Base-by-base conservation (phyloP, 1,140 invertebrate genomes). In the Oedothorax gibbosus region DNA sequence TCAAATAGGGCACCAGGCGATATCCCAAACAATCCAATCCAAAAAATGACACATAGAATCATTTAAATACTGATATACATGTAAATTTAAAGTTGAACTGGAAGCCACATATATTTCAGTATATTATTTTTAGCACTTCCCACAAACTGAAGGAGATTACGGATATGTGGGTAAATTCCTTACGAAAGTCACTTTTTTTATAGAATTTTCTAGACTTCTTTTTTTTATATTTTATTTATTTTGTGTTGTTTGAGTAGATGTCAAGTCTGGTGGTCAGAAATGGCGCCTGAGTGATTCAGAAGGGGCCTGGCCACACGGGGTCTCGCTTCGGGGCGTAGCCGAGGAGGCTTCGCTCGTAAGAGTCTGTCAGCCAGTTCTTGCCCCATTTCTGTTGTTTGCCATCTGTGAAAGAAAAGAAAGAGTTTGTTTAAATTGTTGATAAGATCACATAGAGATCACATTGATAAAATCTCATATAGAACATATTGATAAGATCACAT, bases 81-180 rank as follows among this genome's bases (percentile, higher is more conserved):
- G 65, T 50, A 66, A 80, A 53, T 80, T 80, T 80, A 80, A 80
- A 80, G 71, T 80, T 56, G 54, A 80, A 49, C 54, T 82, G 69
- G 79, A 82, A 82, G 79, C 79, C 79, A 57, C 35, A 35, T 35
- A 35, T 35, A 35, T 57, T 66, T 56, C 54, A 49, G 49, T 79
- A 68, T 18, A 80, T 35, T 80, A 80, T 69, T 35, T 35, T 35
- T 35, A 80, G 53, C 69, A 82, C 50, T 82, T 80, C 79, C 79
- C 79, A 72, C 54, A 72, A 73, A 82, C 21, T 73, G 14, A 62
- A 68, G 69, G 53, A 82, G 18, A 82, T 68, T 57, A 82, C 49
- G 79, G 79, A 72, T 82, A 82, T 82, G 79, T 82, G 66, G 78
- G 78, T 69, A n/a, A 78, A 66, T 66, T 78, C 18, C 78, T 80